These are phyloP conservation scores for Caenorhabditis inopinata DNA, from an alignment of 1,140 invertebrate species.

Conservation along the genomic window DNA sequence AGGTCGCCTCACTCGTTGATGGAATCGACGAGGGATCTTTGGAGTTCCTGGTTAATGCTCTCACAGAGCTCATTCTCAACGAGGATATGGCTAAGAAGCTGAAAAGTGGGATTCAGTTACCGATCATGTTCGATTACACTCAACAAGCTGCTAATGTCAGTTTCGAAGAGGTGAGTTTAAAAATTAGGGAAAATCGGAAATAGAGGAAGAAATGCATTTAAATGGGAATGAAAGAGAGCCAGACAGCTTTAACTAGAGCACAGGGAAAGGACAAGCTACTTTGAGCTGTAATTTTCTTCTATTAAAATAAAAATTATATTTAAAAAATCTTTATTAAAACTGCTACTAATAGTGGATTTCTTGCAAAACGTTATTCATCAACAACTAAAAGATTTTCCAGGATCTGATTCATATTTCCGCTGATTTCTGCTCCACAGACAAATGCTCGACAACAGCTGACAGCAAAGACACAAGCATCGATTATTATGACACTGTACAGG, in stretches of 20 bases:
- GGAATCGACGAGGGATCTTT: slow-evolving; percentile 64
- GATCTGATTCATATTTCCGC: slow-evolving; percentile 28
- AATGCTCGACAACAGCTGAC: slow-evolving; percentile 17
- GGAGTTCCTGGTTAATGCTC: slow-evolving; percentile 63
- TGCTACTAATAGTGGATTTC: too few relatives aligned
- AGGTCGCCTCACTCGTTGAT: slow-evolving; percentile 58
- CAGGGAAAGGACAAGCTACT: too few relatives aligned
- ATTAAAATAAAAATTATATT: too few relatives aligned
- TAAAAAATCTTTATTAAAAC: too few relatives aligned
- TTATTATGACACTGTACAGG: slow-evolving; percentile 42
- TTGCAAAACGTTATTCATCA: too few relatives aligned
- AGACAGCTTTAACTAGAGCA: too few relatives aligned
- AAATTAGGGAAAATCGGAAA: too few relatives aligned
- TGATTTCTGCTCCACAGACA: slow-evolving; percentile 37
- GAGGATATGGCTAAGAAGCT: slow-evolving; percentile 64
- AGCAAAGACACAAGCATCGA: slow-evolving; percentile 34
- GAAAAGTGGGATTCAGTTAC: slow-evolving; percentile 63
- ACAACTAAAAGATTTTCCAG: neutral
- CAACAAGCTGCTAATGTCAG: slow-evolving; percentile 53
- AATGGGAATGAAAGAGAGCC: too few relatives aligned
- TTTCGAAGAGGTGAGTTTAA: slow-evolving; percentile 58
- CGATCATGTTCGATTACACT: slow-evolving; percentile 64
- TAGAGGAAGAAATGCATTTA: too few relatives aligned
- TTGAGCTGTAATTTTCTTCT: too few relatives aligned
- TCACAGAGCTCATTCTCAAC: slow-evolving; percentile 64